These are phyloP conservation scores for Silurus meridionalis DNA, from an alignment of 2,113 vertebrate species.

Conservation along the genomic window DNA sequence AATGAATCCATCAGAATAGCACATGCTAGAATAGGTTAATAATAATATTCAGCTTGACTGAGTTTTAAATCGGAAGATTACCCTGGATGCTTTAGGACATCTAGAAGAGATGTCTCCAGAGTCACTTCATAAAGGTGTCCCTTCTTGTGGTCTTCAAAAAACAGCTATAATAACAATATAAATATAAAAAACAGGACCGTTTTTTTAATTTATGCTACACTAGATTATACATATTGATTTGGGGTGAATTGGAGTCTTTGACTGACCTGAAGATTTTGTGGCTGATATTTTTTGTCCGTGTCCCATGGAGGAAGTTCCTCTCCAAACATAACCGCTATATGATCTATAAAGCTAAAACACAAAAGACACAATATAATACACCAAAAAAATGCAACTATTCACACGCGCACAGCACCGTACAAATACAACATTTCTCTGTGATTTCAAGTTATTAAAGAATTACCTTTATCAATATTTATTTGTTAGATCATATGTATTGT, in stretches of 20 bases:
- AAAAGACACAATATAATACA: neutral
- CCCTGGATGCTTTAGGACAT: conserved; percentile 82
- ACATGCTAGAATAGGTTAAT: neutral
- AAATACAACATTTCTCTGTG: neutral
- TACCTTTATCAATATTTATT: neutral
- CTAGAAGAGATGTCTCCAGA: conserved; percentile 72
- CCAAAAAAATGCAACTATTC: neutral
- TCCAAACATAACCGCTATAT: conserved; percentile 89
- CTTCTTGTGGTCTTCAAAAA: conserved; percentile 84
- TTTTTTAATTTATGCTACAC: neutral
- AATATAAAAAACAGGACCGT: neutral
- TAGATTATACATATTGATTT: neutral
- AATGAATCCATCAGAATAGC: neutral
- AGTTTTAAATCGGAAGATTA: conserved; percentile 51
- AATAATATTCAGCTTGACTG: neutral
- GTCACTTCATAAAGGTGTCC: conserved; percentile 75
- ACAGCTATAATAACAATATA: conserved; percentile 73
- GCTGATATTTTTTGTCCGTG: conserved; percentile 82
- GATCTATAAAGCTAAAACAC: conserved; percentile 83
- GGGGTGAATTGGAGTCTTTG: neutral
- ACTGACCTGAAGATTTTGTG: conserved; percentile 83
- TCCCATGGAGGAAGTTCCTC: conserved; percentile 91
- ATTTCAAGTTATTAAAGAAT: neutral
- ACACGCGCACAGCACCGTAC: neutral
- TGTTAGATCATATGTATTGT: neutral